A percentile compares a stretch with the other conserved stretches of the same genome.
Conservation (phyloP, 2,797 vertebrate species). For the Fratercula arctica region DNA sequence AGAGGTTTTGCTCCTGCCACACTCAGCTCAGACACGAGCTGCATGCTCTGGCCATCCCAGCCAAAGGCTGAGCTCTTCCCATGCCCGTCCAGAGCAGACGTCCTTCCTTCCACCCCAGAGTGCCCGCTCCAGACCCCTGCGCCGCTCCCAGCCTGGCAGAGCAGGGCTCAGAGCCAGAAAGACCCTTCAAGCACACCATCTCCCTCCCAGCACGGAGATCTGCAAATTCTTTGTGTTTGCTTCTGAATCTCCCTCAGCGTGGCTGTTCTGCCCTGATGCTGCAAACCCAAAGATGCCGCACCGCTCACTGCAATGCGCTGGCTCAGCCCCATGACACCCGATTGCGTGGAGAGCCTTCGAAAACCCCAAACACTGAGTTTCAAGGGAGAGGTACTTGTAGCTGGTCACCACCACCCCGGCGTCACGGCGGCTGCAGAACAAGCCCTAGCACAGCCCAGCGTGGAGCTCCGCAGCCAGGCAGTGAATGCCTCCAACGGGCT, state of each 20-base stretch:
- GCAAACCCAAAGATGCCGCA: neutral
- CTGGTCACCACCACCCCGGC: constrained; percentile 1
- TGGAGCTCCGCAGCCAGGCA: neutral
- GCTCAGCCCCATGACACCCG: neutral
- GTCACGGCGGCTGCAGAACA: neutral
- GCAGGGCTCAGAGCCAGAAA: neutral
- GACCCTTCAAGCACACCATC: neutral
- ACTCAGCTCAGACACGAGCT: rapidly evolving
- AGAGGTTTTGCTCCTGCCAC: neutral
- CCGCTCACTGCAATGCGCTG: rapidly evolving
- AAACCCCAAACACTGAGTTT: neutral
- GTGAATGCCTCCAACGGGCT: neutral
- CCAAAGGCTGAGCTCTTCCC: neutral
- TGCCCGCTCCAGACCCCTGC: neutral
- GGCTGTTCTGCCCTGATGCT: neutral
- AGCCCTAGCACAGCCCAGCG: neutral
- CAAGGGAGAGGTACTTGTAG: neutral
- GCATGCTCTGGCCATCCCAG: neutral
- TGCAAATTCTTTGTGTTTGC: neutral
- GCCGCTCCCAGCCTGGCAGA: neutral
- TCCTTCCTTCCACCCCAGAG: neutral
- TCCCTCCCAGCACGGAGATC: rapidly evolving
- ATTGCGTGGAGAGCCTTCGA: neutral
- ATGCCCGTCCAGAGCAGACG: neutral
- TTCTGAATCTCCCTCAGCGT: rapidly evolving